Evolutionary conservation across 2,113 vertebrate genomes (phyloP), one percentile per base, ranked within the genome.

Genomic region (Cariama cristata): DNA sequence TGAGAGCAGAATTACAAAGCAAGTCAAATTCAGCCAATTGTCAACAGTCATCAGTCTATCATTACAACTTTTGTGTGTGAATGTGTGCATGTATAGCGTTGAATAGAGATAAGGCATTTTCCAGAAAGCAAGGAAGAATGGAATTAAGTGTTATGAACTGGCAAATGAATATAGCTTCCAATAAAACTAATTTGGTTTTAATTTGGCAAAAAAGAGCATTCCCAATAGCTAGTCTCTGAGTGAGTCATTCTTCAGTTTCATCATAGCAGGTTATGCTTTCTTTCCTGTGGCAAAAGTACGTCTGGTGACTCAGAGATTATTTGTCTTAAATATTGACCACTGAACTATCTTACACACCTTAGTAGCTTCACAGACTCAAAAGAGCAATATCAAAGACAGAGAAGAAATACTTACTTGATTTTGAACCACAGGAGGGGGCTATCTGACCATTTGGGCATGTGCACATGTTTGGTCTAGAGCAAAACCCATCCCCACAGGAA

Each of bases 381-480:
- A 92, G 33, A 85, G 76, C 66, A 85, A 1, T 66, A 88, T 80
- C 63, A 88, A 77, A 88, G 42, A 62, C 22, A 82, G 16, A 71
- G 50, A 75, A 76, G 56, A 82, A 97, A 97, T 87, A 98, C 98
- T 98, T 96, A 99, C 99, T 99, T 98, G 99, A 99, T 98, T 99
- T 99, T 96, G 99, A 99, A 96, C 99, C 99, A 97, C 99, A 99
- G 97, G 99, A 99, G 86, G 99, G 97, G 87, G 99, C 96, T 93
- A 99, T 99, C 98, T 99, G 99, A 97, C 99, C 99, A 75, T 94
- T 99, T 68, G 99, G 99, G 95, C 99, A 99, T 80, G 99, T 99
- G 98, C 99, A 99, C 99, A 99, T 99, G 98, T 99, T 99, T 97
- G 99, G 99, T 98, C 99, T 99, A 96, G 99, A 99, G 97, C 99